A percentile compares a stretch with the other conserved stretches of the same genome.
Conservation (phyloP, 2,113 vertebrate species). For the Formicarius rufipectus region DNA sequence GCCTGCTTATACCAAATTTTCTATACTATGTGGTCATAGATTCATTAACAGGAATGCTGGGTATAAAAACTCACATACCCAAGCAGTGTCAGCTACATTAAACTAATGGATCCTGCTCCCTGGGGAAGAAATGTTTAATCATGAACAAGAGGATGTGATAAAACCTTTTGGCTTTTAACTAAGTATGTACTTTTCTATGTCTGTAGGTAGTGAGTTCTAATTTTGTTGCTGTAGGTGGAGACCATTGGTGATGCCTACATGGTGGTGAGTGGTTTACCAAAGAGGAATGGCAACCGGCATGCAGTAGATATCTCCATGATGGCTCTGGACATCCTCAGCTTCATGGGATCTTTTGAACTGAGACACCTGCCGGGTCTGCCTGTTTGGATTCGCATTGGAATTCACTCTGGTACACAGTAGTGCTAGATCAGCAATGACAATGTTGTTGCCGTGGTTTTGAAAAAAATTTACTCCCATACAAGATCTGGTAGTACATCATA, state of each 20-base stretch:
- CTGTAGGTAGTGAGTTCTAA: not conserved
- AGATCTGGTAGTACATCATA: not conserved
- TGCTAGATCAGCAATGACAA: not conserved
- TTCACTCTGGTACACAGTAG: constrained; percentile 88
- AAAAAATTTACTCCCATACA: not conserved
- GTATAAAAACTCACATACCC: not conserved
- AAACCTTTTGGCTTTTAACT: not conserved
- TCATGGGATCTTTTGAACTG: constrained; percentile 92
- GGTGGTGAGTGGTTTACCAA: constrained; percentile 94
- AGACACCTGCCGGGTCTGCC: constrained; percentile 92
- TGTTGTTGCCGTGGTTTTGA: not conserved
- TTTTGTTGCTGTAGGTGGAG: constrained; percentile 84
- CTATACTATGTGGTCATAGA: not conserved
- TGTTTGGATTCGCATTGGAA: constrained; percentile 97
- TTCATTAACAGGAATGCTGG: not conserved
- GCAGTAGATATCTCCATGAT: constrained; percentile 94
- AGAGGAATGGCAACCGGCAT: constrained; percentile 90
- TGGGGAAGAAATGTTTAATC: not conserved
- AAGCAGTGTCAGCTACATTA: not conserved
- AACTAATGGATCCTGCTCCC: not conserved
- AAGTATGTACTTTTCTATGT: not conserved
- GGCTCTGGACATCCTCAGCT: constrained; percentile 94
- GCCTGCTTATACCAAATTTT: not conserved
- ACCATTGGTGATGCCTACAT: constrained; percentile 98
- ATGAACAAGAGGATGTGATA: not conserved